Percentiles rank a stretch among this genome's conserved stretches.
Evolutionary conservation across 2,113 vertebrate genomes (phyloP).

Genomic region (Phainopepla nitens): DNA sequence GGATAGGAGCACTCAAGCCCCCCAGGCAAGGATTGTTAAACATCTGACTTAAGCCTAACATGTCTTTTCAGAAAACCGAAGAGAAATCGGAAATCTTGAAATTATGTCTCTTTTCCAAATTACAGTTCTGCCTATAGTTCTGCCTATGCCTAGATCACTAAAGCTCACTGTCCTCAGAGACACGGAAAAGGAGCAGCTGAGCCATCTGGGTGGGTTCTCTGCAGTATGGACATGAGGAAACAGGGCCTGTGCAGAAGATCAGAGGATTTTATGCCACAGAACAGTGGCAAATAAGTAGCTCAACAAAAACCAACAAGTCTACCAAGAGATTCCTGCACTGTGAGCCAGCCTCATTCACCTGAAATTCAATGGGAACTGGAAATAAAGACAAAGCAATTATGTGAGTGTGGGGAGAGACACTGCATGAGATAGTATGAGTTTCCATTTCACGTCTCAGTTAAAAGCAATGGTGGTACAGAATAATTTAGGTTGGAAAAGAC

Average conservation of each 20-base stretch:
- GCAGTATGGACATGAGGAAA: background rate
- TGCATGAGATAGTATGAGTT: background rate
- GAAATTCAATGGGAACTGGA: background rate
- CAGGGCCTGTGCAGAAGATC: background rate
- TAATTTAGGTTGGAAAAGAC: background rate
- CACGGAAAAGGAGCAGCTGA: fast-evolving
- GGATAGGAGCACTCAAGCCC: background rate
- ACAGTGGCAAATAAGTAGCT: background rate
- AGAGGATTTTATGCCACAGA: background rate
- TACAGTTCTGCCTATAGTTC: background rate
- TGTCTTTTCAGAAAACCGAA: background rate
- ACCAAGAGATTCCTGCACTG: background rate
- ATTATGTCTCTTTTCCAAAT: background rate
- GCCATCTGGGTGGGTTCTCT: background rate
- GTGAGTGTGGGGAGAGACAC: background rate
- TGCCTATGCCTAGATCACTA: background rate
- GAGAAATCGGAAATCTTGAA: background rate
- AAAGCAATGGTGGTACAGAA: background rate
- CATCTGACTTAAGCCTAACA: background rate
- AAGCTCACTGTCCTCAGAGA: background rate
- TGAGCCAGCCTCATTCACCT: background rate
- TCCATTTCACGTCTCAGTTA: background rate
- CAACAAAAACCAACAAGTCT: background rate
- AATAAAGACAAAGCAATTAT: background rate
- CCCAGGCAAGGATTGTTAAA: background rate